Base-by-base conservation (phyloP, 2,888 invertebrate genomes). In the Pinctada fucata region DNA sequence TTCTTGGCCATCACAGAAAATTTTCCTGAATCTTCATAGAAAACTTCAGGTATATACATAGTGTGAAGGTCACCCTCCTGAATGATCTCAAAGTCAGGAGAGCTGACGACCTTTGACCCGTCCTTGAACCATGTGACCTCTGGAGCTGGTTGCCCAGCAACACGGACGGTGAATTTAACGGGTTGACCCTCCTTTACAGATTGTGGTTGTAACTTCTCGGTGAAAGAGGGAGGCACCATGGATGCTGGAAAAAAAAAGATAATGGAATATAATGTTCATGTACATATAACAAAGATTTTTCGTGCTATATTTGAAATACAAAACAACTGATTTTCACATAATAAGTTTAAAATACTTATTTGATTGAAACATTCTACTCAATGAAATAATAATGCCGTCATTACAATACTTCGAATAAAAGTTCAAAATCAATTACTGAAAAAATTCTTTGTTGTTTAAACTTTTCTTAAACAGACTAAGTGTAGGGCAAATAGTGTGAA, bases 191-290 rank as follows among this genome's bases (percentile, higher is more conserved):
- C 92, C 69, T 87, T 86, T 58, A 95, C 95, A 58, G 88, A 94
- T 83, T 95, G 93, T 10, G 97, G 96, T 92, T 95, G 95, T 77
- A 97, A 93, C 78, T 97, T 96, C 90, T 95, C 95, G 2, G 96
- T 95, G 87, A 97, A 96, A 88, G 95, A 95, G 64, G 97, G 96
- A 58, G 96, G 96, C 89, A 96, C 95, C 84, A 96, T 95, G 50
- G 95, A 95, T 93, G 96, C 96, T 96, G 92, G 58, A 82, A 86
- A 76, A 74, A 31, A 72, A 48, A 65, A 71, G 10, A 72, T 45
- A 47, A 2, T 63, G 31, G 0, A 31, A 31, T 31, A 31, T 31
- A 31, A 31, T 31, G 31, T 31, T 1, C 31, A 31, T 31, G 31
- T 31, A n/a, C 31, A 16, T n/a, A 0, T 4, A 65, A 13, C 31